A percentile compares a stretch with the other conserved stretches of the same genome.
These are phyloP conservation scores for Notospermus geniculatus DNA, from an alignment of 1,140 invertebrate genomes.

Conservation along the genomic window DNA sequence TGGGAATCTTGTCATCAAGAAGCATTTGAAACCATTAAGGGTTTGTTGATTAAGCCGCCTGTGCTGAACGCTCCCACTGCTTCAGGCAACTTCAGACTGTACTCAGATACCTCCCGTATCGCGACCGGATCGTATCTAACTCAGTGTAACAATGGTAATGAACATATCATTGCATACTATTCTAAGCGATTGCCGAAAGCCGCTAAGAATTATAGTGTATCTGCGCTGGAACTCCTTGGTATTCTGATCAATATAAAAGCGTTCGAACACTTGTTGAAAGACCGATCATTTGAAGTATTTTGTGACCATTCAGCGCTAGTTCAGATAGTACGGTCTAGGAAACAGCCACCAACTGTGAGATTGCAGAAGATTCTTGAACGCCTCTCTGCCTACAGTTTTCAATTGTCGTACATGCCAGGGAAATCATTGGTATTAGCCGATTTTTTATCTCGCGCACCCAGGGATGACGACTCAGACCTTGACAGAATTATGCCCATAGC, in stretches of 20 bases:
- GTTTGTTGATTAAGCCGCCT: not conserved
- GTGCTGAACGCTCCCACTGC: not conserved
- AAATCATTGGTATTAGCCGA: not conserved
- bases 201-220: not conserved
- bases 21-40: not conserved
- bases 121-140: not conserved
- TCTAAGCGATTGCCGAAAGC: not conserved
- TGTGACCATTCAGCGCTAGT: no score
- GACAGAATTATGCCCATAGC: not conserved
- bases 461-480: not conserved
- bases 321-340: not conserved
- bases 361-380: not conserved
- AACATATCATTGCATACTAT: not conserved
- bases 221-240: not conserved
- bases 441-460: not conserved
- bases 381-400: not conserved
- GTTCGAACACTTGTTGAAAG: not conserved
- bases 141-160: not conserved
- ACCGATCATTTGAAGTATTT: not conserved
- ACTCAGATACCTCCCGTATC: not conserved
- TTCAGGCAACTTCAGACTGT: not conserved
- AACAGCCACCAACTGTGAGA: not conserved
- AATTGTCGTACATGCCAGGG: not conserved
- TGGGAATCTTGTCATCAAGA: not conserved
- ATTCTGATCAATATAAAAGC: not conserved